Conservation (phyloP, 2,888 invertebrate genomes). For the Apoda limacodes region DNA sequence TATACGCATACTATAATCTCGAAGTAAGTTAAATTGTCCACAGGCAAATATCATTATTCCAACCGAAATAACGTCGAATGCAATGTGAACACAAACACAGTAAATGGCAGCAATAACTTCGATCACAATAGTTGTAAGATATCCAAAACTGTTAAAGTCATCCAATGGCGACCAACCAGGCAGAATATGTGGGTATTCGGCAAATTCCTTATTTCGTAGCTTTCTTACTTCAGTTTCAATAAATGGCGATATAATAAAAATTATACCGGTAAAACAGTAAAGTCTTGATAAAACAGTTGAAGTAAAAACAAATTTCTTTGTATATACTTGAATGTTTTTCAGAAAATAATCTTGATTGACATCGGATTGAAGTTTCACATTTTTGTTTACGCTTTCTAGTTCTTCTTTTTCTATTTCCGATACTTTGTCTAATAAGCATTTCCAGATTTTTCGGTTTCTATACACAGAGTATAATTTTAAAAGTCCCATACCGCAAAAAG, state of each 20-base stretch:
- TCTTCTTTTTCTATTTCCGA: conserved; percentile 29
- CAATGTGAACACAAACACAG: conserved; percentile 36
- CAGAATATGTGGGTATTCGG: conserved; percentile 37
- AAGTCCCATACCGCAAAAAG: conserved; percentile 42
- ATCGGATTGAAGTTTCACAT: conserved; percentile 24
- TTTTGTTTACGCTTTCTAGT: conserved; percentile 14
- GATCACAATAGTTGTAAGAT: conserved; percentile 26
- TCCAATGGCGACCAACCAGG: conserved; percentile 42
- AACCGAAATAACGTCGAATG: conserved; percentile 38
- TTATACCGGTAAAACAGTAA: conserved; percentile 31
- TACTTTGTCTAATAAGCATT: conserved; percentile 26
- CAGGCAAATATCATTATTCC: conserved; percentile 47
- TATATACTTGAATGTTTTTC: conserved; percentile 27
- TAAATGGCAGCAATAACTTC: conserved; percentile 37
- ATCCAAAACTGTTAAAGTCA: conserved; percentile 24
- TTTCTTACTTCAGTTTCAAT: conserved; percentile 22
- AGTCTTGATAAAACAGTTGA: conserved; percentile 28
- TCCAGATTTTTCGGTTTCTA: conserved; percentile 28
- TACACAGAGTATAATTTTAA: conserved; percentile 36
- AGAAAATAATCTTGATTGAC: conserved; percentile 22
- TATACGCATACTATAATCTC: conserved; percentile 32
- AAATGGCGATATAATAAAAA: conserved; percentile 41
- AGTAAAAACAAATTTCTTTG: conserved; percentile 25
- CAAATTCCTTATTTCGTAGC: conserved; percentile 11
- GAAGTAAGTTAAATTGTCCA: conserved; percentile 39